These are phyloP conservation scores for Thripadectes ignobilis DNA, from an alignment of 2,797 vertebrate species.

Conservation along the genomic window DNA sequence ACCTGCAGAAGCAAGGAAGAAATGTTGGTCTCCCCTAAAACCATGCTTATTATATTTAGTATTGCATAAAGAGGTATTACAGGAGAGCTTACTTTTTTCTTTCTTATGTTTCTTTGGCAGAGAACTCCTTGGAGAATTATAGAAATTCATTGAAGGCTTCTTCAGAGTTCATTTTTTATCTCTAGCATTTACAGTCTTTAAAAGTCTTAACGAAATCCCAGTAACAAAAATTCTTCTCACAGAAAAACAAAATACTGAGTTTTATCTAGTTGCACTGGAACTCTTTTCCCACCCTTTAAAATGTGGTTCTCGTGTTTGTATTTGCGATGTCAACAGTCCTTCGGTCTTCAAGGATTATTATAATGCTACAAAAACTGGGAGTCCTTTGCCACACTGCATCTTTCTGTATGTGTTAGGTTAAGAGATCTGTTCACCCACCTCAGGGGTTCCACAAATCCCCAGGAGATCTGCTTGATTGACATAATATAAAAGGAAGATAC, in stretches of 20 bases:
- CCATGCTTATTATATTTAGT: background rate
- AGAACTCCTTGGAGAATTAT: background rate
- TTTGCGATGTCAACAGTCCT: background rate
- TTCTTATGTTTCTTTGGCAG: background rate
- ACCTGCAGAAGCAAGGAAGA: background rate
- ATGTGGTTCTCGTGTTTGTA: background rate
- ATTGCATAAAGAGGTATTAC: background rate
- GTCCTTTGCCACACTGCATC: background rate
- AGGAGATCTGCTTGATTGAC: background rate
- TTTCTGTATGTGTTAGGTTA: background rate
- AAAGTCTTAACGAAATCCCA: background rate
- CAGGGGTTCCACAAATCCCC: background rate
- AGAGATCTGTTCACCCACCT: background rate
- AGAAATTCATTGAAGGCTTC: background rate
- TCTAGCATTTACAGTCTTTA: background rate
- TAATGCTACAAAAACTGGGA: background rate
- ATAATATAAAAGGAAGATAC: background rate
- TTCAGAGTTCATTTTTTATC: background rate
- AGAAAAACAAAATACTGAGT: background rate
- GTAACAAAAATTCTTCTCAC: background rate
- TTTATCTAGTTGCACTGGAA: background rate
- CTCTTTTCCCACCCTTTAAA: background rate
- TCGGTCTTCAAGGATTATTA: background rate
- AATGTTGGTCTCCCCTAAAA: background rate
- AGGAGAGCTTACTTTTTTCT: background rate